Evolutionary conservation across 2,113 vertebrate species (phyloP), one percentile per base, ranked within the genome.

Genomic region (Butastur rufipennis): DNA sequence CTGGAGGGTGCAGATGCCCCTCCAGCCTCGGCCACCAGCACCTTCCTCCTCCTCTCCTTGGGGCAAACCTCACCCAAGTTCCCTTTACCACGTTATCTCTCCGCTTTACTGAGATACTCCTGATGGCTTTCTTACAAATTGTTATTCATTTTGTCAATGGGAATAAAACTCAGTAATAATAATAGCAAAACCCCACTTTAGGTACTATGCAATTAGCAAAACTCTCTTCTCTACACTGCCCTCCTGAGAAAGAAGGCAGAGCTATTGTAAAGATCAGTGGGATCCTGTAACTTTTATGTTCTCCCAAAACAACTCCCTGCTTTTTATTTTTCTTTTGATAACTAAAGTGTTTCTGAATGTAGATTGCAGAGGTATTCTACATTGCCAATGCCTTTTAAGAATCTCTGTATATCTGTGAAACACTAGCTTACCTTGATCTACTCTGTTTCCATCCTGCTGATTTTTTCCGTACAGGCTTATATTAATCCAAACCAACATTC

Each of bases 1-100:
- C 26, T 47, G 25, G 20, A 25, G n/a, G 21, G 4, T 16, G 2
- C 42, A 38, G n/a, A 42, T 45, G 32, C 45, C 61, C 18, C 72
- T 31, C 3, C 0, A 1, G 40, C 32, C 73, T 68, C 8, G 3
- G 11, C 38, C 16, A 1, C 27, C 48, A 18, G 1, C 25, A 50
- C 3, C 29, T 63, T 92, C n/a, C 9, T 90, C 12, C 34, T 88
- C 32, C 25, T 53, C 29, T 65, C 31, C 47, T 82, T 3, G 0
- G 4, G 20, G 9, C 3, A 86, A 80, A 36, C 21, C 3, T 63
- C 43, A 62, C 40, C 11, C 14, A 9, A 65, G 10, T 20, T 83
- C 36, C 14, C 11, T 56, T 61, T 42, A 59, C 16, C 7, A 3
- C 0, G 0, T 36, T 25, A 50, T 22, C 48, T 50, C 31, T 74